phyloP scores from a whole-genome alignment of 35 echinoderm and acorn worm species.

The Chiridota heheva region DNA sequence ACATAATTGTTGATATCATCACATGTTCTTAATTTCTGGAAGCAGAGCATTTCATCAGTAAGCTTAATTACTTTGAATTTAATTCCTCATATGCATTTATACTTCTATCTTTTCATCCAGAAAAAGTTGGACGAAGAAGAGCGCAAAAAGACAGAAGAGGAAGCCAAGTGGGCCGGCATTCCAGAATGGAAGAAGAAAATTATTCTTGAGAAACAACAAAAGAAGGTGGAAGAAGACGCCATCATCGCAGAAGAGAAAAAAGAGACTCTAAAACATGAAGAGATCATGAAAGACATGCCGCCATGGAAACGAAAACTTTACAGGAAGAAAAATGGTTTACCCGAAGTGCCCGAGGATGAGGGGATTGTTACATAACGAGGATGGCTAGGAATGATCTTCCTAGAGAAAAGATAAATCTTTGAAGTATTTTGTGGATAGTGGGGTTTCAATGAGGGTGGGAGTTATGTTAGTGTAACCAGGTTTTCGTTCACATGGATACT shows the following conservation, averaged over 20 bases:
- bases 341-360: too few species aligned
- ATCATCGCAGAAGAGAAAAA: constrained; percentile 27
- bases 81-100: not conserved
- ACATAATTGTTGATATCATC: too few species aligned
- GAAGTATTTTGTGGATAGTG: too few species aligned
- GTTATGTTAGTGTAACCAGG: too few species aligned
- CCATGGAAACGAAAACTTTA: constrained; percentile 84
- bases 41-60: too few species aligned
- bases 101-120: constrained; percentile 16
- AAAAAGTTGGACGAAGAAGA: constrained; percentile 58
- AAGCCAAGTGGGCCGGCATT: constrained; percentile 78
- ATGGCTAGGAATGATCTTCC: too few species aligned
- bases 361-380: too few species aligned
- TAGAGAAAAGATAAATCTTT: too few species aligned
- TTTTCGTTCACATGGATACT: too few species aligned
- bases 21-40: too few species aligned
- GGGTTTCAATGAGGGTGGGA: too few species aligned
- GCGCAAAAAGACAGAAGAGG: constrained; percentile 59
- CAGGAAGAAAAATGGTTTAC: constrained; percentile 66
- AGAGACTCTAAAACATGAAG: constrained; percentile 50
- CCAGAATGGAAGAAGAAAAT: constrained; percentile 96
- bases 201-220: constrained; percentile 83
- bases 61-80: too few species aligned
- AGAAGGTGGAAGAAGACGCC: constrained; percentile 74
- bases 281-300: constrained; percentile 79